Base-by-base conservation (phyloP, 2,113 vertebrate species). In the Etheostoma cragini region DNA sequence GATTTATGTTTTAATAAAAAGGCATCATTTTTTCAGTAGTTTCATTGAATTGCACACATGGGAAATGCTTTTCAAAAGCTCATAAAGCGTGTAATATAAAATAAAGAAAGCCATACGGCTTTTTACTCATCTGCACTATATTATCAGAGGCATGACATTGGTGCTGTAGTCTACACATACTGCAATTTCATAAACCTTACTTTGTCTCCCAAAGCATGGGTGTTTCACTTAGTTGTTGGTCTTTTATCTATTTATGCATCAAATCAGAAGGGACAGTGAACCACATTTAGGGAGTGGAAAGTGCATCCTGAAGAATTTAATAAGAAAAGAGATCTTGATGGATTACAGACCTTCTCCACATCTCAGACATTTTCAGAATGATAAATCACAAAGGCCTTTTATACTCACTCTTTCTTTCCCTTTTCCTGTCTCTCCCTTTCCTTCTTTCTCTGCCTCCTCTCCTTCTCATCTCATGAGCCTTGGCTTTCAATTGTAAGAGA, bases 321-420 rank as follows among this genome's bases (percentile, higher is more conserved):
- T 96, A 95, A 95, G 94, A 95, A 94, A 94, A 91, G 90, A 93
- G 92, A 95, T 95, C 88, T 93, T 95, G 95, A 96, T 95, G 95
- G 94, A 95, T 96, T 95, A 94, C 90, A 93, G 89, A 91, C 92
- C 91, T 93, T 94, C 94, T 94, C 92, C 91, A 94, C 89, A 91
- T 92, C 90, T 89, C 91, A 95, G 94, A 95, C 93, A 94, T 93
- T 94, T 94, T 93, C 90, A 89, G 86, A 95, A 95, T 95, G 95
- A 95, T 94, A 85, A 94, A 95, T 95, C 94, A 93, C 94, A 94
- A 94, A 95, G 91, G 91, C 88, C 89, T 92, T 93, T 93, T 85
- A 91, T 86, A 70, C 80, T 83, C 80, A 69, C 80, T 87, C 81
- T 84, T 81, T 88, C 82, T 90, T 60, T 81, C 72, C 74, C 79